Base-by-base conservation (phyloP, 23 tunicate species). In the Clavelina lepadiformis region DNA sequence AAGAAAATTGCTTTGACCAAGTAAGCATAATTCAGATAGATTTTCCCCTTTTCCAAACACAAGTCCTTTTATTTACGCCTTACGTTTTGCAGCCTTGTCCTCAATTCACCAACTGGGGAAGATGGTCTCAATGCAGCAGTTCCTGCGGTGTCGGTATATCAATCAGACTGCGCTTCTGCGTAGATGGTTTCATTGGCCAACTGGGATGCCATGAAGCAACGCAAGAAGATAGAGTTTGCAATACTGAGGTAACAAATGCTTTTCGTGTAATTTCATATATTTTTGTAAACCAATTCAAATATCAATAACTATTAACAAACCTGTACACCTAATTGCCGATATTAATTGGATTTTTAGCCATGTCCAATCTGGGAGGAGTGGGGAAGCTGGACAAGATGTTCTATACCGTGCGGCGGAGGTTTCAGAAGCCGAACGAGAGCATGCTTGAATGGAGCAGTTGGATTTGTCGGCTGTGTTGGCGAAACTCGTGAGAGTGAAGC, bases 161-260 rank as follows among this genome's bases (percentile, higher is more conserved):
- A 19, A 24, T 35, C 4, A 50, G 98, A 15, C 46, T 49, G 7
- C 62, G 98, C n/a, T 38, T 28, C 25, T 91, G 98, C 49, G 64
- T 71, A 4, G 72, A 77, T 46, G 93, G 98, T 23, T 22, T 35
- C n/a, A 24, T 35, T 1, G 96, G 96, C 2, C 74, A 74, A 33
- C 72, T 36, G 7, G 96, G 88, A 35, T 88, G 96, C 49, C 31
- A 35, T 1, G 78, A 67, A 33, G 5, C 25, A 3, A 33, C 67
- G 23, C 53, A 46, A 52, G 76, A 69, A 31, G 26, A 51, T 13
- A 30, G 46, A 28, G 32, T 45, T 8, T 84, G 93, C 67, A 77
- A 76, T 15, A 38, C 54, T 19, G 47, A 72, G 46, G 85, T 71
- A 44, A 32, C 35, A 25, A 3, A 4, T 24, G 5, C 18, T 7